Conservation (phyloP, 2,888 invertebrate genomes). For the Poecilus cupreus region DNA sequence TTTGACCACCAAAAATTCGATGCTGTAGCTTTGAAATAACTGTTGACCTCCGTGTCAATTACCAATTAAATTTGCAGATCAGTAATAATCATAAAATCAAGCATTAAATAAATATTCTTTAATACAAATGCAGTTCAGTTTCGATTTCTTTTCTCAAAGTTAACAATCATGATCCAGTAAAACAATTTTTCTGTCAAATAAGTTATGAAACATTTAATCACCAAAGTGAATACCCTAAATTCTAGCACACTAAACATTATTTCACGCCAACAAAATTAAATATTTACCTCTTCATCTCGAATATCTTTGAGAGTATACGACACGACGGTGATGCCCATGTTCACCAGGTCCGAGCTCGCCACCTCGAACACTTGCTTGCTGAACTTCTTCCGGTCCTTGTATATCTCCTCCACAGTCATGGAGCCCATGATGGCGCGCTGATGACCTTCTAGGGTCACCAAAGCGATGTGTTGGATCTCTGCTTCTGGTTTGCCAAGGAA, state of each 20-base stretch:
- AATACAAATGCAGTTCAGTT: too few species aligned
- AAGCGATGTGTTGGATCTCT: conserved; percentile 93
- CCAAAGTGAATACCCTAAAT: conserved; percentile 9
- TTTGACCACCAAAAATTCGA: too few species aligned
- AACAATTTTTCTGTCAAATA: background rate
- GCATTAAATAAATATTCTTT: too few species aligned
- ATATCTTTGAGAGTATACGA: conserved; percentile 96
- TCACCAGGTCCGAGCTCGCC: conserved; percentile 94
- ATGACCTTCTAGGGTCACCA: conserved; percentile 94
- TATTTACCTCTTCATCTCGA: conserved; percentile 91
- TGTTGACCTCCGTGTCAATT: too few species aligned
- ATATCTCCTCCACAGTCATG: conserved; percentile 97
- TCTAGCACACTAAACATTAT: conserved; percentile 22
- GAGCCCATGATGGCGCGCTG: conserved; percentile 97
- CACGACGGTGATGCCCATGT: conserved; percentile 97
- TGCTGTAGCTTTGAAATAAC: too few species aligned
- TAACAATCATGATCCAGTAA: too few species aligned
- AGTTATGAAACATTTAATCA: conserved; percentile 50
- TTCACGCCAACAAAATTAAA: conserved; percentile 40
- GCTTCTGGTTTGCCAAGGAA: conserved; percentile 91
- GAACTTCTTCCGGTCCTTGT: conserved; percentile 96
- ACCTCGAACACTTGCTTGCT: conserved; percentile 96
- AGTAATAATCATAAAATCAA: too few species aligned
- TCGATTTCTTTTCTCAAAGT: too few species aligned
- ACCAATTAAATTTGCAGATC: too few species aligned